These are phyloP conservation scores for Cygnus atratus DNA, from an alignment of 2,113 vertebrate species.

Conservation along the genomic window DNA sequence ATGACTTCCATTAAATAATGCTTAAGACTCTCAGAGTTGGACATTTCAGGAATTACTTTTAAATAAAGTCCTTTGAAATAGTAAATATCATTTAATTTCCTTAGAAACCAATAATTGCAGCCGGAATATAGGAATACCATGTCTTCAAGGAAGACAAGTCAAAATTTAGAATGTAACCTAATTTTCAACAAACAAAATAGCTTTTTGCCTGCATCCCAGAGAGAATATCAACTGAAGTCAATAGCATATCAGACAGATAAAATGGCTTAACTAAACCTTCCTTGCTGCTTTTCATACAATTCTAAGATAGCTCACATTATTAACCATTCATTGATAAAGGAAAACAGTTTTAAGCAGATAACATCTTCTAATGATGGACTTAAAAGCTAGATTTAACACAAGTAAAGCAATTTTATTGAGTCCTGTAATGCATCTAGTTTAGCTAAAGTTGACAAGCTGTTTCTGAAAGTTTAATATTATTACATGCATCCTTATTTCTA, in stretches of 20 bases:
- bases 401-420: background rate
- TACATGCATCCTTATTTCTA: background rate
- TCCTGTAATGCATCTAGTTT: background rate
- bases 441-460: background rate
- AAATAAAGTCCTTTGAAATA: background rate
- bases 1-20: background rate
- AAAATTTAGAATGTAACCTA: background rate
- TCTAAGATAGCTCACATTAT: conserved; percentile 1
- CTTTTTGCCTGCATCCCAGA: background rate
- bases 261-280: background rate
- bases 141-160: background rate
- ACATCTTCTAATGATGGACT: background rate
- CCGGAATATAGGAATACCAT: background rate
- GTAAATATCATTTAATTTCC: background rate
- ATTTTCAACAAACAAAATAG: background rate
- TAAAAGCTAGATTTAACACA: background rate
- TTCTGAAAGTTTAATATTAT: background rate
- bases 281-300: background rate
- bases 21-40: background rate
- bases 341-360: background rate
- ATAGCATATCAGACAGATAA: background rate
- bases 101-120: background rate
- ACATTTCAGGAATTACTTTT: background rate
- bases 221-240: conserved; percentile 25
- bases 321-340: conserved; percentile 16